Percentiles rank a stretch among this genome's conserved stretches.
phyloP scores from a whole-genome alignment of 2,888 invertebrate species.

The Operophtera brumata region DNA sequence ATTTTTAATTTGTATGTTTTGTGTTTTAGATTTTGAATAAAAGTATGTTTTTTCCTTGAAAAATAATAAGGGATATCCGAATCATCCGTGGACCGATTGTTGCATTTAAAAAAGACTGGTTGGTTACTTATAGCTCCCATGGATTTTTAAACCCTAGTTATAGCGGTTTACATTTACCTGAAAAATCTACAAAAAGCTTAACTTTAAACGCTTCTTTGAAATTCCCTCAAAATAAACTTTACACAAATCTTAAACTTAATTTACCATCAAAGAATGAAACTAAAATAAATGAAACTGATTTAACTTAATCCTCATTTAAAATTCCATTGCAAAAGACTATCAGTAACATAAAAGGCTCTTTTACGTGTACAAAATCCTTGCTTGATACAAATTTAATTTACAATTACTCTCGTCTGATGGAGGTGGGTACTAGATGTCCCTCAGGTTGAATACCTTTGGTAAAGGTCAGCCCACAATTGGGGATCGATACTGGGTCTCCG shows the following conservation, averaged over 20 bases:
- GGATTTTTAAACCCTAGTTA: too few relatives aligned
- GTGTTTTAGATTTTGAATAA: too few relatives aligned
- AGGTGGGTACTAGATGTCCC: slow-evolving; percentile 4
- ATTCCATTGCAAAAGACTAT: slow-evolving; percentile 2
- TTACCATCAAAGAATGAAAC: background rate
- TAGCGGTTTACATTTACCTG: too few relatives aligned
- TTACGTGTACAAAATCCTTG: slow-evolving; percentile 5
- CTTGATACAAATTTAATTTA: slow-evolving; percentile 19
- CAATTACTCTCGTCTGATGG: slow-evolving; percentile 15
- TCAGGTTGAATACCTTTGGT: slow-evolving; percentile 17
- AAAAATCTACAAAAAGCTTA: background rate
- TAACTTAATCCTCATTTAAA: background rate
- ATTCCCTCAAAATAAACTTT: background rate
- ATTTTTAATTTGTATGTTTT: background rate
- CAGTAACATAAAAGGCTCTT: slow-evolving; percentile 6
- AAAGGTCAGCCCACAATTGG: slow-evolving; percentile 18
- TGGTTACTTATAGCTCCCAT: too few relatives aligned
- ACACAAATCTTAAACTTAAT: background rate
- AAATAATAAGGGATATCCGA: too few relatives aligned
- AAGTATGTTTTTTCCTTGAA: too few relatives aligned
- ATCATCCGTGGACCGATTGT: too few relatives aligned
- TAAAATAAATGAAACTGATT: background rate
- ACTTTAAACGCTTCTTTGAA: background rate
- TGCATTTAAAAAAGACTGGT: too few relatives aligned
- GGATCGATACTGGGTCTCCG: slow-evolving; percentile 16